These are phyloP conservation scores for Hoplostethus atlanticus DNA, from an alignment of 2,797 vertebrate species.

Conservation along the genomic window DNA sequence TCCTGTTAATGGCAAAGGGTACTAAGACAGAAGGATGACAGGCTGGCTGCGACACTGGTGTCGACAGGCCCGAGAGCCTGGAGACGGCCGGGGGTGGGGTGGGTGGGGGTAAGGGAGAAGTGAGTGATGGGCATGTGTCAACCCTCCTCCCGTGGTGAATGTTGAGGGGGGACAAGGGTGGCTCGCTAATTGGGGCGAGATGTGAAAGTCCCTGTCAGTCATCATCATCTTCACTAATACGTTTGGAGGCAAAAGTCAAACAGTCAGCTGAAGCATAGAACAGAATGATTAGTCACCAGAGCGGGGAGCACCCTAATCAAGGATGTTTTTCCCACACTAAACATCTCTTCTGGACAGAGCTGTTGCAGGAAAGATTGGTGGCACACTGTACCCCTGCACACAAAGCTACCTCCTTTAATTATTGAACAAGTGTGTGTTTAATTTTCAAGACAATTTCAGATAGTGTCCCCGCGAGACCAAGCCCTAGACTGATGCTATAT, in stretches of 20 bases:
- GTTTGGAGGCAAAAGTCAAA: slow-evolving; percentile 72
- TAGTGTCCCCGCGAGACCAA: slow-evolving; percentile 30
- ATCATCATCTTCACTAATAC: slow-evolving; percentile 75
- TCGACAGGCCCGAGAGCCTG: slow-evolving; percentile 57
- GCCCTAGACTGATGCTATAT: slow-evolving; percentile 2
- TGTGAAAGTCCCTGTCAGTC: slow-evolving; percentile 79
- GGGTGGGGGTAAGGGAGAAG: slow-evolving; percentile 24
- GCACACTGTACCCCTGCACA: slow-evolving; percentile 10
- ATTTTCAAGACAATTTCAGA: slow-evolving; percentile 46
- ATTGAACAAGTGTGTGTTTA: slow-evolving; percentile 53
- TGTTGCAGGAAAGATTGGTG: slow-evolving; percentile 8
- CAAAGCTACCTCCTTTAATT: slow-evolving; percentile 46
- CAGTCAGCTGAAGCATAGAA: slow-evolving; percentile 57
- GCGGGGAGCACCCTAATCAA: slow-evolving; percentile 32
- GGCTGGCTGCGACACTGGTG: slow-evolving; percentile 70
- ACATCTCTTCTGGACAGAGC: slow-evolving; percentile 7
- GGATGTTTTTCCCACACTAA: slow-evolving; percentile 26
- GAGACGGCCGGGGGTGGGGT: slow-evolving; percentile 30
- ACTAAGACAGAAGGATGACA: slow-evolving; percentile 43
- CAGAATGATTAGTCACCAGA: slow-evolving; percentile 58
- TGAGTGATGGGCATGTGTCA: slow-evolving; percentile 76
- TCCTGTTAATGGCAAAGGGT: slow-evolving; percentile 9
- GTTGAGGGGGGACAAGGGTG: slow-evolving; percentile 53
- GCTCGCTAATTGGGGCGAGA: slow-evolving; percentile 79
- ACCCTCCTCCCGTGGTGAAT: slow-evolving; percentile 53